These are phyloP conservation scores for Cyprinella venusta DNA, from an alignment of 2,797 vertebrate genomes.

Conservation along the genomic window DNA sequence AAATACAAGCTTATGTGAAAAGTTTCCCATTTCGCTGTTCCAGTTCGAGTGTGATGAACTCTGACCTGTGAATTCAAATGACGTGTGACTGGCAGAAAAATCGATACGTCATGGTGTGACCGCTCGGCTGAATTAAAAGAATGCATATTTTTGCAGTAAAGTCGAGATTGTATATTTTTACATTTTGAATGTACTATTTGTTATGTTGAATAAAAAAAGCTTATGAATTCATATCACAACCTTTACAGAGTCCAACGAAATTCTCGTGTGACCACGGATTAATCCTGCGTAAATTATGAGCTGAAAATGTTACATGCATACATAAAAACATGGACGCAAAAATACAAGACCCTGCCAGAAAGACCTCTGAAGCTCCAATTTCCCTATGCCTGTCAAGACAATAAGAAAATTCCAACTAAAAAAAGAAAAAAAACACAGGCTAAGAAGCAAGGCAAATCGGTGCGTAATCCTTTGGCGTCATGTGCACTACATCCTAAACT, in stretches of 20 bases:
- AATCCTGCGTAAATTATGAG: neutral
- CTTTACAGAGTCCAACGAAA: neutral
- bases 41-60: neutral
- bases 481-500: conserved; percentile 38
- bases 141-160: neutral
- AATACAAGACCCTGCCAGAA: neutral
- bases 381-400: conserved; percentile 34
- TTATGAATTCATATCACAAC: neutral
- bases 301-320: neutral
- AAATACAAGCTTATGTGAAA: no score
- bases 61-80: neutral
- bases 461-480: conserved; percentile 35
- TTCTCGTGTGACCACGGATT: neutral
- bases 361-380: neutral
- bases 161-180: neutral
- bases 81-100: neutral
- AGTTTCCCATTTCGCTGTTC: neutral
- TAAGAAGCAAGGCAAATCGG: conserved; percentile 38
- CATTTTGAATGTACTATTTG: neutral
- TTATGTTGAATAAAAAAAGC: neutral
- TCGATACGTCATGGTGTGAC: neutral
- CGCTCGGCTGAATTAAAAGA: neutral
- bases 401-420: conserved; percentile 28
- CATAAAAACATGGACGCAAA: neutral
- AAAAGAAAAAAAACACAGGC: neutral